Evolutionary conservation across 2,888 invertebrate species (phyloP).

Genomic region (Priocnemis perturbator): DNA sequence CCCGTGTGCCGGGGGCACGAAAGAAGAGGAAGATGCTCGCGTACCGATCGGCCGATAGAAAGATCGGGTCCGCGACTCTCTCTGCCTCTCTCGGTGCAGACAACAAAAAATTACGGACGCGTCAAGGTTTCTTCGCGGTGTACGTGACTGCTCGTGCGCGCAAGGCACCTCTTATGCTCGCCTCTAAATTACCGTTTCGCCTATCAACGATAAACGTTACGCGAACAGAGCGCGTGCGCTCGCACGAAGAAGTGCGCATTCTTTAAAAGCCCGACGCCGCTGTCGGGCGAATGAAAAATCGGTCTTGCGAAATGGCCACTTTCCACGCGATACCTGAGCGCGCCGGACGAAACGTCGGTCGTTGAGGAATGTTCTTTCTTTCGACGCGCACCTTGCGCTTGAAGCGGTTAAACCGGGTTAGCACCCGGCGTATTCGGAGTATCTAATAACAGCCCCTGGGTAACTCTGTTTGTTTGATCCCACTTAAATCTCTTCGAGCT

Average conservation of each 20-base stretch:
- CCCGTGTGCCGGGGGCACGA: conserved; percentile 29
- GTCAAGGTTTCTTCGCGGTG: background rate
- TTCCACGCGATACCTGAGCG: too few species aligned
- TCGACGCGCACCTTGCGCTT: too few species aligned
- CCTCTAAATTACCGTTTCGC: background rate
- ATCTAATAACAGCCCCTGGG: too few species aligned
- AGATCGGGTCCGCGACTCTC: conserved; percentile 22
- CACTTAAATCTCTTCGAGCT: too few species aligned
- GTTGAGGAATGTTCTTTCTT: too few species aligned
- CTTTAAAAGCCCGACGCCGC: background rate
- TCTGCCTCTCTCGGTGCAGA: conserved; percentile 30
- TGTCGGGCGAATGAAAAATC: background rate
- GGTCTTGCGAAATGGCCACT: background rate
- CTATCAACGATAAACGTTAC: background rate
- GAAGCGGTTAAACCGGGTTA: too few species aligned
- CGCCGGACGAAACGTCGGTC: too few species aligned
- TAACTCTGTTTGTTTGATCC: too few species aligned
- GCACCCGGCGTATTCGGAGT: too few species aligned
- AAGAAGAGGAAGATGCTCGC: conserved; percentile 33
- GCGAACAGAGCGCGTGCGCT: background rate
- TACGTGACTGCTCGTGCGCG: background rate
- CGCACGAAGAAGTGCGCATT: background rate
- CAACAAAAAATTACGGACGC: background rate
- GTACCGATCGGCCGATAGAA: conserved; percentile 36
- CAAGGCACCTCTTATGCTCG: background rate